Evolutionary conservation across 2,113 vertebrate species (phyloP).

Genomic region (Bambusicola thoracicus): DNA sequence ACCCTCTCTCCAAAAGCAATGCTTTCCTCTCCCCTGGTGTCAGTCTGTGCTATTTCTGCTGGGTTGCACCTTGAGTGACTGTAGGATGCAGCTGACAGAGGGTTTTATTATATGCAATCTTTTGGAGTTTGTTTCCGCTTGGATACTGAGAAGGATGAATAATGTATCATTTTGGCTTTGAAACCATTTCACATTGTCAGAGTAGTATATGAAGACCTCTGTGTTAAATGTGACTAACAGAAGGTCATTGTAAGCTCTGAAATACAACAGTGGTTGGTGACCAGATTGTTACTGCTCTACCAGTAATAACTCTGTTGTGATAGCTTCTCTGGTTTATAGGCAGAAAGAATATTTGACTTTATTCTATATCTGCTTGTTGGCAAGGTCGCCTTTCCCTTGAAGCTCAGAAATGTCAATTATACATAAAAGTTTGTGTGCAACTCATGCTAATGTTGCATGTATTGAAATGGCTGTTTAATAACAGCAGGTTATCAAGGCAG

Average conservation of each 20-base stretch:
- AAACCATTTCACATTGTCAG: background rate
- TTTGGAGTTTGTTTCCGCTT: background rate
- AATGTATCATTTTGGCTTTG: background rate
- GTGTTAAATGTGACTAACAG: background rate
- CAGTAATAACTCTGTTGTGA: background rate
- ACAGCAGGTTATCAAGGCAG: too few species aligned
- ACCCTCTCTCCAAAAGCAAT: background rate
- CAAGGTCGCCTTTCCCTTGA: background rate
- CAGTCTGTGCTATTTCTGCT: background rate
- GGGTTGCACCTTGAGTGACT: background rate
- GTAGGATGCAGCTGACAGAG: background rate
- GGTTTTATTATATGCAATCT: background rate
- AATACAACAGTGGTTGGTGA: background rate
- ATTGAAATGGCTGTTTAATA: background rate
- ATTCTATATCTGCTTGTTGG: background rate
- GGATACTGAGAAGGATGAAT: rapidly evolving
- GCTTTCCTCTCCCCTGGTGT: background rate
- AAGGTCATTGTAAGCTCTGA: background rate
- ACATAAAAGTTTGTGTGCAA: background rate
- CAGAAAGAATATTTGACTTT: background rate
- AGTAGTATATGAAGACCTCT: background rate
- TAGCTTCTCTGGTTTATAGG: too few species aligned
- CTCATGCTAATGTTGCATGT: background rate
- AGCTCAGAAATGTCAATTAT: background rate
- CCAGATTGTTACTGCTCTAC: background rate